Evolutionary conservation across 2,797 vertebrate genomes (phyloP).

Genomic region (Protonibea diacanthus): DNA sequence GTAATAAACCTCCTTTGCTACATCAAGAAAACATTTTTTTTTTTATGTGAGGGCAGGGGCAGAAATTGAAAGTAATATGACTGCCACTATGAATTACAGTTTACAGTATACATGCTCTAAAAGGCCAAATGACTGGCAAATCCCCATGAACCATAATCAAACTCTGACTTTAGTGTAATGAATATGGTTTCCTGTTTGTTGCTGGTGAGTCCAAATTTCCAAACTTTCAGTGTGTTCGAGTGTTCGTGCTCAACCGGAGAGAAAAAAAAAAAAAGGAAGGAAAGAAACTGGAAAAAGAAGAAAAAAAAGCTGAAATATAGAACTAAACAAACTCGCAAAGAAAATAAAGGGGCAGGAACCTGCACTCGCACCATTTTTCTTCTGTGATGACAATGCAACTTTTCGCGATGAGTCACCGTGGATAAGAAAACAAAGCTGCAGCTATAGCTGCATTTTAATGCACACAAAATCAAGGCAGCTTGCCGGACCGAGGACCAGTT

Average conservation of each 20-base stretch:
- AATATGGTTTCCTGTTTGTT: slow-evolving; percentile 68
- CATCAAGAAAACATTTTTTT: slow-evolving; percentile 13
- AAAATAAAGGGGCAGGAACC: neutral
- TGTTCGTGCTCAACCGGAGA: slow-evolving; percentile 11
- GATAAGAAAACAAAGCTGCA: slow-evolving; percentile 12
- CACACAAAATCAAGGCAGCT: neutral
- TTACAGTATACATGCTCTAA: slow-evolving; percentile 35
- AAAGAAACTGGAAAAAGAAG: neutral
- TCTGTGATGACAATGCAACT: slow-evolving; percentile 11
- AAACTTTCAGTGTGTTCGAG: slow-evolving; percentile 31
- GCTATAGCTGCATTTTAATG: slow-evolving; percentile 17
- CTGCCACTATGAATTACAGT: slow-evolving; percentile 57
- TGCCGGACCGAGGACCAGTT: neutral
- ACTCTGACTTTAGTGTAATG: slow-evolving; percentile 48
- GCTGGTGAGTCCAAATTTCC: slow-evolving; percentile 55
- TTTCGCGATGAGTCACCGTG: slow-evolving; percentile 5
- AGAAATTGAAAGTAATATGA: slow-evolving; percentile 28
- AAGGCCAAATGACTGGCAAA: slow-evolving; percentile 41
- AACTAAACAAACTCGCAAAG: neutral
- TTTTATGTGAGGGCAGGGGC: slow-evolving; percentile 6
- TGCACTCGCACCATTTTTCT: neutral
- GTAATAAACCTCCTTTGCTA: slow-evolving; percentile 13
- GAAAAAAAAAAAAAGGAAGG: neutral
- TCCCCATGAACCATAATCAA: slow-evolving; percentile 46
- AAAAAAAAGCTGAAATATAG: neutral